Base-by-base conservation (phyloP, 2,888 invertebrate genomes). In the Heliothis peltigera region DNA sequence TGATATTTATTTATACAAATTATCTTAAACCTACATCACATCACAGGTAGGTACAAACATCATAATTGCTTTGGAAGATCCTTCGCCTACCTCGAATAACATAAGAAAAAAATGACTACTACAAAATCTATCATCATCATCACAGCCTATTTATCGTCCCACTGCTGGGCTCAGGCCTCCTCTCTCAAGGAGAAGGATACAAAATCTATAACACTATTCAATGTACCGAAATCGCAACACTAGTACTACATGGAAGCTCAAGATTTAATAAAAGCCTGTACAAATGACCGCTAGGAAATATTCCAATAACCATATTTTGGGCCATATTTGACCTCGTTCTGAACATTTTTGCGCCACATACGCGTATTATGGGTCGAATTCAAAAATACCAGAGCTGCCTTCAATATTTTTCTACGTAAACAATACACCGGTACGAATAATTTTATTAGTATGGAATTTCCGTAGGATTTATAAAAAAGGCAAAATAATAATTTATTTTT, bases 181-280 rank as follows among this genome's bases (percentile, higher is more conserved):
- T n/a, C n/a, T n/a, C n/a, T n/a, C n/a, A n/a, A n/a, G n/a, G n/a
- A n/a, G n/a, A n/a, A n/a, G n/a, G n/a, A n/a, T n/a, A n/a, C n/a
- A n/a, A 32, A 32, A 32, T 12, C 0, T 39, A n/a, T 5, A n/a
- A 39, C 4, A n/a, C 39, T n/a, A n/a, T 39, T 25, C 0, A 39
- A 5, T 39, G 39, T 39, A 39, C 1, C 4, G 39, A 25, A 53
- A 42, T 5, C 17, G 44, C n/a, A 43, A 35, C 15, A 53, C n/a
- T n/a, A 35, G 18, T 4, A 7, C 28, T 12, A 2, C 1, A 8
- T 25, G 19, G 22, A 21, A 18, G 39, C 25, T 67, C 48, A 43
- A 54, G 53, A 59, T 67, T 59, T 44, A 67, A 59, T 73, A 73
- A 67, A 73, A 66, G 48, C 73, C 73, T 71, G 35, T 44, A 46